Conservation (phyloP, 2,113 vertebrate genomes). For the Pterophyllum scalare region DNA sequence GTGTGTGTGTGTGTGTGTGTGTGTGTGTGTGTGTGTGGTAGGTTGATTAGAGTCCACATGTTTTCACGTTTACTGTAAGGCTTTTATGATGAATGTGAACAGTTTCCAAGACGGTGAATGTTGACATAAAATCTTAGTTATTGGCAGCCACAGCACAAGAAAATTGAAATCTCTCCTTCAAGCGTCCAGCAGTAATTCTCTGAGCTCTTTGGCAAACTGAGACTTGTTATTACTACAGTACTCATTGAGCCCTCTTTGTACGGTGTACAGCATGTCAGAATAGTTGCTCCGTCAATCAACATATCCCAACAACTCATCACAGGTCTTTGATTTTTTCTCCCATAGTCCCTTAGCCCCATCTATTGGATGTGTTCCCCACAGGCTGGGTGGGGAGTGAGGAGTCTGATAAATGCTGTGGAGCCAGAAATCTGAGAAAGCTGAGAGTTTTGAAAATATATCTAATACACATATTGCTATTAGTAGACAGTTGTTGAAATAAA, state of each 20-base stretch:
- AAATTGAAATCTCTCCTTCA: background rate
- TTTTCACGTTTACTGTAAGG: background rate
- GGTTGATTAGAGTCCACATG: background rate
- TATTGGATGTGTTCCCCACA: conserved; percentile 13
- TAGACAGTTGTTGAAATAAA: background rate
- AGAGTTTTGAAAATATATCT: background rate
- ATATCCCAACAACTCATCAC: background rate
- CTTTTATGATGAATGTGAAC: background rate
- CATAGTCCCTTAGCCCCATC: conserved; percentile 37
- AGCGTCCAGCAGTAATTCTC: background rate
- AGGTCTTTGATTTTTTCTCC: background rate
- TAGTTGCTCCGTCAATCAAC: conserved; percentile 19
- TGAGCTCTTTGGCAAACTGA: conserved; percentile 18
- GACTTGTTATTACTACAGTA: background rate
- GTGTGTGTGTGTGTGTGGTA: background rate
- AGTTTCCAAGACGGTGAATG: background rate
- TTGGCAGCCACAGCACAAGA: background rate
- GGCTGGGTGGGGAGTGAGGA: background rate
- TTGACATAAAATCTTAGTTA: background rate
- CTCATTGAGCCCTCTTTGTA: background rate
- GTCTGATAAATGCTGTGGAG: background rate
- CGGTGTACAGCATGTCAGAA: conserved; percentile 9
- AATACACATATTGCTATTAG: background rate
- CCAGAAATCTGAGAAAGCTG: background rate
- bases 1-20: background rate